Conservation (phyloP, 2,797 vertebrate species). For the Mastacembelus armatus region DNA sequence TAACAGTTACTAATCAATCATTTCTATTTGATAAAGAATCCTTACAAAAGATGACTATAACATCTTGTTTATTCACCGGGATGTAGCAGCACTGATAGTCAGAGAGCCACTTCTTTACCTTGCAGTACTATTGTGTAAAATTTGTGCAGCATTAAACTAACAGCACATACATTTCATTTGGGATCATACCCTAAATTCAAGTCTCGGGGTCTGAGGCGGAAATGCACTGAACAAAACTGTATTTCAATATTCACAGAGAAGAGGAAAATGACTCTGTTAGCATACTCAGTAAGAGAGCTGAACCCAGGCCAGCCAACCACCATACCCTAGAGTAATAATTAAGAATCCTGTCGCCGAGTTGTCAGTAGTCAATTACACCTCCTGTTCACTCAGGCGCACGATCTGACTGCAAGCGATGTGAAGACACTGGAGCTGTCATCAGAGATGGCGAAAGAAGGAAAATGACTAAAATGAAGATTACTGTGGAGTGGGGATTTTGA, state of each 20-base stretch:
- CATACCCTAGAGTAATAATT: slow-evolving; percentile 86
- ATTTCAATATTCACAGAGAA: slow-evolving; percentile 79
- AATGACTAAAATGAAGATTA: slow-evolving; percentile 84
- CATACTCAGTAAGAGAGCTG: slow-evolving; percentile 71
- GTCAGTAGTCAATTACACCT: slow-evolving; percentile 88
- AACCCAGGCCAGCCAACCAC: slow-evolving; percentile 76
- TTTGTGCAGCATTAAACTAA: slow-evolving; percentile 53
- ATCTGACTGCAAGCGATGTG: slow-evolving; percentile 79
- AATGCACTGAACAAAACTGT: slow-evolving; percentile 71
- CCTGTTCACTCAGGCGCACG: slow-evolving; percentile 75
- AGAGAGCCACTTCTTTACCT: slow-evolving; percentile 45
- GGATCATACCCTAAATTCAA: slow-evolving; percentile 70
- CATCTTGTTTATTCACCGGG: slow-evolving; percentile 34
- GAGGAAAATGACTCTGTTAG: slow-evolving; percentile 79
- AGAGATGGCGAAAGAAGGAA: slow-evolving; percentile 79
- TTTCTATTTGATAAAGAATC: slow-evolving; percentile 27
- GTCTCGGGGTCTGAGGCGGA: slow-evolving; percentile 56
- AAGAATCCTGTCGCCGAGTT: slow-evolving; percentile 83
- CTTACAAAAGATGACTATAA: slow-evolving; percentile 26
- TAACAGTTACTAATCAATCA: slow-evolving; percentile 34
- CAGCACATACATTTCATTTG: slow-evolving; percentile 69
- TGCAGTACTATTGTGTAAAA: slow-evolving; percentile 52
- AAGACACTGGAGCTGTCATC: slow-evolving; percentile 77
- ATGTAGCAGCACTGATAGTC: slow-evolving; percentile 27
- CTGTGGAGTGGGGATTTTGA: slow-evolving; percentile 78